A percentile compares a stretch with the other conserved stretches of the same genome.
Conservation (phyloP, 2,888 invertebrate species). For the Rhamnusium bicolor region DNA sequence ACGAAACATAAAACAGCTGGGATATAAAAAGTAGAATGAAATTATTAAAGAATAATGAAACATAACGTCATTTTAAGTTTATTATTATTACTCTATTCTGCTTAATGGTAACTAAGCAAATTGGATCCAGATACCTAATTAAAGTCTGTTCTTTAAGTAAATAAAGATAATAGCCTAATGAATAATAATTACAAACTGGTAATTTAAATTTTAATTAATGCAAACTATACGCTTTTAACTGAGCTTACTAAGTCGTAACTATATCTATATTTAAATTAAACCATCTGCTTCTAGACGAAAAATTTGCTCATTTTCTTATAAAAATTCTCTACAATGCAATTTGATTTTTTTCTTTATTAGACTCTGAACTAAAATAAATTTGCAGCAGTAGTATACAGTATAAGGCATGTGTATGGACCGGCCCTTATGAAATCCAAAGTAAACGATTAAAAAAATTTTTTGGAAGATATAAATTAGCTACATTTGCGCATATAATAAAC, state of each 20-base stretch:
- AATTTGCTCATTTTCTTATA: too few species aligned
- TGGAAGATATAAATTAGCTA: too few species aligned
- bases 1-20: too few species aligned
- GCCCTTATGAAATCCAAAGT: too few species aligned
- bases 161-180: slow-evolving; percentile 1
- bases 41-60: background rate
- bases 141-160: background rate
- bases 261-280: background rate
- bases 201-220: slow-evolving; percentile 15
- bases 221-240: background rate
- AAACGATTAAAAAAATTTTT: too few species aligned
- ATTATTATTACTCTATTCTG: background rate
- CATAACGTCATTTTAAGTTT: background rate
- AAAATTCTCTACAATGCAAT: too few species aligned
- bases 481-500: too few species aligned
- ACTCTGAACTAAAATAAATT: too few species aligned
- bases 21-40: background rate
- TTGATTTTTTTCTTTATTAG: too few species aligned
- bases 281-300: too few species aligned
- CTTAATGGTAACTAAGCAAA: background rate
- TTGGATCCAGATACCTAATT: slow-evolving; percentile 6
- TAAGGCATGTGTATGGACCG: too few species aligned
- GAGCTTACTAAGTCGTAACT: background rate
- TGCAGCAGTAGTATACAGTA: too few species aligned
- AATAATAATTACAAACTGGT: slow-evolving; percentile 9